Conservation (phyloP, 2,888 invertebrate genomes). For the Parnassius orleans region DNA sequence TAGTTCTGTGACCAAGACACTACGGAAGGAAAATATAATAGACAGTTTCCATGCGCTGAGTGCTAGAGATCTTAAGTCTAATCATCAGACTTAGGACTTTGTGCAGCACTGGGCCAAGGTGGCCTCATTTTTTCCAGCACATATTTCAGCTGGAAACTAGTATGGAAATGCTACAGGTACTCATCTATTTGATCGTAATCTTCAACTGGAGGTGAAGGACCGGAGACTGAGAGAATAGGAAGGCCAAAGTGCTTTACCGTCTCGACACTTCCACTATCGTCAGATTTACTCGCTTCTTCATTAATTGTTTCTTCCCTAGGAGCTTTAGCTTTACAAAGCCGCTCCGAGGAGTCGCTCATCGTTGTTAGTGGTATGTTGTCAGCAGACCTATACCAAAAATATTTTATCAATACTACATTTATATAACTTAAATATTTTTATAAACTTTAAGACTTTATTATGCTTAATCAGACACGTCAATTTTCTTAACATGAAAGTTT, state of each 20-base stretch:
- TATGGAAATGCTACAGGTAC: constrained; percentile 82
- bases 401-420: too few species aligned
- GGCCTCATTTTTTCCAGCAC: constrained; percentile 75
- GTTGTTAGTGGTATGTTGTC: constrained; percentile 74
- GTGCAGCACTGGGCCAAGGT: constrained; percentile 68
- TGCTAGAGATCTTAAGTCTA: constrained; percentile 32
- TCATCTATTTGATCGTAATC: constrained; percentile 83
- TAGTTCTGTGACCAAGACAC: constrained; percentile 29
- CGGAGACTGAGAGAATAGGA: constrained; percentile 89
- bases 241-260: constrained; percentile 84
- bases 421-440: not conserved
- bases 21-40: constrained; percentile 22
- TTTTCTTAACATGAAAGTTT: not conserved
- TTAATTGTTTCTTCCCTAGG: constrained; percentile 71
- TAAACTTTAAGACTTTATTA: too few species aligned
- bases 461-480: too few species aligned
- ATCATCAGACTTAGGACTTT: constrained; percentile 61
- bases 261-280: constrained; percentile 72
- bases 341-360: constrained; percentile 75
- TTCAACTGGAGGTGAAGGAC: constrained; percentile 89
- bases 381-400: constrained; percentile 54
- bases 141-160: constrained; percentile 75
- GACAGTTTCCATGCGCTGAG: constrained; percentile 26
- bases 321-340: constrained; percentile 68
- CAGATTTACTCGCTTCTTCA: constrained; percentile 70